Evolutionary conservation across 2,797 vertebrate genomes (phyloP).

Genomic region (Channa striata): DNA sequence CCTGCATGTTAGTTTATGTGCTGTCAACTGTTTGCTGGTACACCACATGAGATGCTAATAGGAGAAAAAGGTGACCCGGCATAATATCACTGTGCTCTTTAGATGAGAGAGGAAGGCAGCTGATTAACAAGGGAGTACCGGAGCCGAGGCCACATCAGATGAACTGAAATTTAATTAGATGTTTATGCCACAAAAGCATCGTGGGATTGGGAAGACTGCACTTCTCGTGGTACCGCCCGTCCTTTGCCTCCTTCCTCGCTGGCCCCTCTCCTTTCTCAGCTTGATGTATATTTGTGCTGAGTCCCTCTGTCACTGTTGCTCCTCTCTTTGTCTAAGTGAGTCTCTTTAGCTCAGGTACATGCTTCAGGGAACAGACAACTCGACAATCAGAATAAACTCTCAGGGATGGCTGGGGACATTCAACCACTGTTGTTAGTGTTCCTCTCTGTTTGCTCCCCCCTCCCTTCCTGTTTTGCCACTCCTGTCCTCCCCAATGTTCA

Average conservation of each 20-base stretch:
- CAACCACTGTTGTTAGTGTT: conserved; percentile 36
- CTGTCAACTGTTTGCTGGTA: background rate
- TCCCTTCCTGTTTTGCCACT: background rate
- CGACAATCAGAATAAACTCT: conserved; percentile 71
- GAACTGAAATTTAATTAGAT: conserved; percentile 29
- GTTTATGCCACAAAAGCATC: conserved; percentile 22
- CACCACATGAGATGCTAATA: background rate
- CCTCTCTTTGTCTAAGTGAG: conserved; percentile 70
- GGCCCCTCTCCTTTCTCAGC: conserved; percentile 27
- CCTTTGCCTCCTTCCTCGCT: conserved; percentile 14
- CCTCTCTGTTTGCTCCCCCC: conserved; percentile 11
- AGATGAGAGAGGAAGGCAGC: background rate
- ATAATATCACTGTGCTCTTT: conserved; percentile 1
- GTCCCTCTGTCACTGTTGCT: conserved; percentile 56
- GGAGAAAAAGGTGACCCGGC: background rate
- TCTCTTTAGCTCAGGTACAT: conserved; percentile 72
- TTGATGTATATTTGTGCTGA: conserved; percentile 72
- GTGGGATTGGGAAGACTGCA: conserved; percentile 15
- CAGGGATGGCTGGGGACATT: conserved; percentile 42
- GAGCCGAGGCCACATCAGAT: conserved; percentile 23
- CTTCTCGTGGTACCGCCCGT: conserved; percentile 20
- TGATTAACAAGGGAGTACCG: conserved; percentile 21
- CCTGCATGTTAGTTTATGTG: background rate
- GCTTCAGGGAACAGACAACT: conserved; percentile 72
- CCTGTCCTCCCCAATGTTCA: background rate